Evolutionary conservation across 2,888 invertebrate genomes (phyloP), one percentile per base, ranked within the genome.

Genomic region (Cryptus viduatorius): DNA sequence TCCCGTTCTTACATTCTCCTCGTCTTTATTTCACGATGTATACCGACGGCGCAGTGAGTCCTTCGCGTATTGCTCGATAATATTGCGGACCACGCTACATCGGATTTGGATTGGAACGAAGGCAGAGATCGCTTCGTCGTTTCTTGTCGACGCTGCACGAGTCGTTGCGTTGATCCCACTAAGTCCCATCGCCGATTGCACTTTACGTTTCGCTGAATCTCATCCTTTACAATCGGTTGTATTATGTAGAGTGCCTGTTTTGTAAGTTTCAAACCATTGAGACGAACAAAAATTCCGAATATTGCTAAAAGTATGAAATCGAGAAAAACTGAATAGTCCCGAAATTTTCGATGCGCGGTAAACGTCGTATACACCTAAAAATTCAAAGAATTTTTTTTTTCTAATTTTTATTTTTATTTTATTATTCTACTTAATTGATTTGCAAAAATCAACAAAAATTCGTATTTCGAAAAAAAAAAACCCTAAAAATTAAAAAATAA

Each of bases 91-190:
- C 53, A 42, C 53, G 65, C 56, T 75, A 50, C 81, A 53, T 69
- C 50, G 67, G 42, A 56, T n/a, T 50, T 48, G 37, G 67, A 69
- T 78, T 59, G 29, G 46, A 56, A 44, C 29, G 50, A 12, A 64
- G 50, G 50, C 61, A 48, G 29, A 73, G 37, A 64, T 61, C 46
- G 24, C 24, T 65, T 44, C 50, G 65, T 79, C 72, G 79, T 79
- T 79, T 79, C 72, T 65, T 16, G 81, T 67, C 79, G 79, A 80
- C 59, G 73, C 56, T 67, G 79, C 79, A 46, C 56, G 53, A 37
- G 37, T 73, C 53, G 46, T 44, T 3, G 4, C 44, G 14, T 31
- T 12, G 19, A 59, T 56, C 19, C 31, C n/a, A 24, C 48, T 42
- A 44, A 19, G n/a, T 29, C 68, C 61, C 29, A 12, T 29, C 56